phyloP scores from a whole-genome alignment of 1,140 invertebrate genomes.

The Paralvinella palmiformis region DNA sequence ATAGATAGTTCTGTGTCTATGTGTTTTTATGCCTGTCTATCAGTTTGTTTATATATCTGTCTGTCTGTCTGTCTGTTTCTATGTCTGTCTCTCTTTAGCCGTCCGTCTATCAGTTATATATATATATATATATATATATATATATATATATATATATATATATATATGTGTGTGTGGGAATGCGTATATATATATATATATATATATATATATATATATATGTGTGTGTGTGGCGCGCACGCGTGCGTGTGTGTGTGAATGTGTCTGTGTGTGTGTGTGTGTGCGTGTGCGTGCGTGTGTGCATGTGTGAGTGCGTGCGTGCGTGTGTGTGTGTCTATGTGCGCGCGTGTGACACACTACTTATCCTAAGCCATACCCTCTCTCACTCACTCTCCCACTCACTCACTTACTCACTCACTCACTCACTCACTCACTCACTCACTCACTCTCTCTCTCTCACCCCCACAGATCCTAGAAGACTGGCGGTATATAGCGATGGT shows the following conservation, averaged over 20 bases:
- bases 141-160: not conserved
- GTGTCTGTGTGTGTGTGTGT: no score
- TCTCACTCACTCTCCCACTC: not conserved
- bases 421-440: not conserved
- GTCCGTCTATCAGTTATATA: not conserved
- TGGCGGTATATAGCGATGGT: slow-evolving; percentile 99
- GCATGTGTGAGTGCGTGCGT: no score
- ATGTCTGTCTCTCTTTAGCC: no score
- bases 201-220: slow-evolving; percentile 8
- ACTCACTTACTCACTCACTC: not conserved
- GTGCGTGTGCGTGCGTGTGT: no score
- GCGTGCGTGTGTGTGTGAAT: no score
- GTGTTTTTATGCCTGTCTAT: no score
- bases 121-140: not conserved
- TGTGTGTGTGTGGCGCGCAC: no score
- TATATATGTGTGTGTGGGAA: not conserved
- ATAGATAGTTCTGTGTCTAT: no score
- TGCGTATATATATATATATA: slow-evolving; percentile 6
- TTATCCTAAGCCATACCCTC: not conserved
- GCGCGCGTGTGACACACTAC: not conserved
- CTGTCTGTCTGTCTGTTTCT: no score
- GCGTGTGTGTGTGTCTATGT: no score
- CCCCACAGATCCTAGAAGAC: slow-evolving; percentile 57
- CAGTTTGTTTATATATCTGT: no score
- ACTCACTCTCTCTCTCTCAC: not conserved